Percentiles rank a stretch among this genome's conserved stretches.
phyloP scores from a whole-genome alignment of 2,888 invertebrate genomes.

The Lapara coniferarum region DNA sequence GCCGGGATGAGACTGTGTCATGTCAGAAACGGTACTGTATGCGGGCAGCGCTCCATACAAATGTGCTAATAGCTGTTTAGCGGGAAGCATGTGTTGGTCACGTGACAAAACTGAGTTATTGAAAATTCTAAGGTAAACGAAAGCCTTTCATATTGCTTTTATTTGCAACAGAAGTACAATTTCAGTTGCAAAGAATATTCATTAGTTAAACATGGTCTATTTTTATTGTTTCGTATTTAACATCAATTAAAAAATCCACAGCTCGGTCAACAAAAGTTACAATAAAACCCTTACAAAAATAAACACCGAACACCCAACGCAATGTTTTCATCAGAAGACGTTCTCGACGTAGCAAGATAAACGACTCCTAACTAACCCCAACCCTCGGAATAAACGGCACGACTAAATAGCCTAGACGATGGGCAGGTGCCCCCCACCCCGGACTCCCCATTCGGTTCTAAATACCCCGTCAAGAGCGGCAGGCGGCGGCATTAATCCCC shows the following conservation, averaged over 20 bases:
- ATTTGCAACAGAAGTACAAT: no score
- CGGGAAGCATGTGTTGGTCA: no score
- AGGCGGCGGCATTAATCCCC: slow-evolving; percentile 1
- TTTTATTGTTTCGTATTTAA: neutral
- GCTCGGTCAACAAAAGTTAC: neutral
- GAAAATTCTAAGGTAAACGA: no score
- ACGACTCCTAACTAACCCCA: slow-evolving; percentile 1
- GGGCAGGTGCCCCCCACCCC: neutral
- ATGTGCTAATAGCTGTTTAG: neutral
- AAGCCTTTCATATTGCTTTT: no score
- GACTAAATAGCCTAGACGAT: slow-evolving; percentile 4
- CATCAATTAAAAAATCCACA: neutral
- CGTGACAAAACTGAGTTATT: no score
- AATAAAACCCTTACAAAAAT: no score
- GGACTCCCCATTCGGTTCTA: neutral
- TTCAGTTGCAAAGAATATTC: no score
- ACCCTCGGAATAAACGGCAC: slow-evolving; percentile 14
- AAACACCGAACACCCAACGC: neutral
- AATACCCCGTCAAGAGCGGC: slow-evolving; percentile 3
- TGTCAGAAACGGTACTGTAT: neutral
- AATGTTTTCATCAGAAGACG: neutral
- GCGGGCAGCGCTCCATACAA: neutral
- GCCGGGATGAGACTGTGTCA: neutral
- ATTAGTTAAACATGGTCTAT: no score
- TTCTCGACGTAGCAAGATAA: neutral